These are phyloP conservation scores for Ochlodes sylvanus DNA, from an alignment of 2,888 invertebrate genomes.

Conservation along the genomic window DNA sequence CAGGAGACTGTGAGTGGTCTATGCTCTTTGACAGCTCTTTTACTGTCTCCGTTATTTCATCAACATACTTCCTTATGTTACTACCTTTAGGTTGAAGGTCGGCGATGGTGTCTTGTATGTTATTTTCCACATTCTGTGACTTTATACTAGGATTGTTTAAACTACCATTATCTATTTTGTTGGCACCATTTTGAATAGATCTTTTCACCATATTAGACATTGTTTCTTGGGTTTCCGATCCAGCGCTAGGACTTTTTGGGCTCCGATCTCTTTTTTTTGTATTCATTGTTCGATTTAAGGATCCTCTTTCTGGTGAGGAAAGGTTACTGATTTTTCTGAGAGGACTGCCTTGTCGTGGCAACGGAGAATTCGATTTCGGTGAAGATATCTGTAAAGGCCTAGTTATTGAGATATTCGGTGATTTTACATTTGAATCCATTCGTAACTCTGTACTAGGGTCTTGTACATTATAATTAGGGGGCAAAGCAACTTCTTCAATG, in stretches of 20 bases:
- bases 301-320: slow-evolving; percentile 33
- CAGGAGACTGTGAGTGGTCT: slow-evolving; percentile 50
- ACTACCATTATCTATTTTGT: slow-evolving; percentile 4
- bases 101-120: slow-evolving; percentile 48
- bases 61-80: slow-evolving; percentile 57
- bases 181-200: slow-evolving; percentile 4
- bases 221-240: slow-evolving; percentile 36
- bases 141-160: slow-evolving; percentile 4
- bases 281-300: slow-evolving; percentile 5
- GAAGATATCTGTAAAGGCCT: slow-evolving; percentile 4
- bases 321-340: slow-evolving; percentile 12
- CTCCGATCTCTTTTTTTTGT: slow-evolving; percentile 23
- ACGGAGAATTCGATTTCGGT: not conserved
- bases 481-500: slow-evolving; percentile 32
- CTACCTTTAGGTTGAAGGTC: slow-evolving; percentile 57
- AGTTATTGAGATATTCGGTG: slow-evolving; percentile 12
- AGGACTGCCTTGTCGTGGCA: slow-evolving; percentile 12
- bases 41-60: slow-evolving; percentile 58
- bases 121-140: slow-evolving; percentile 42
- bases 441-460: slow-evolving; percentile 42
- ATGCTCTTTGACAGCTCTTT: slow-evolving; percentile 54
- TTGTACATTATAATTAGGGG: slow-evolving; percentile 33
- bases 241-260: slow-evolving; percentile 44
- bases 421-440: slow-evolving; percentile 32
- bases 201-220: not conserved